Conservation (phyloP, 2,113 vertebrate species). For the Cinclus cinclus region DNA sequence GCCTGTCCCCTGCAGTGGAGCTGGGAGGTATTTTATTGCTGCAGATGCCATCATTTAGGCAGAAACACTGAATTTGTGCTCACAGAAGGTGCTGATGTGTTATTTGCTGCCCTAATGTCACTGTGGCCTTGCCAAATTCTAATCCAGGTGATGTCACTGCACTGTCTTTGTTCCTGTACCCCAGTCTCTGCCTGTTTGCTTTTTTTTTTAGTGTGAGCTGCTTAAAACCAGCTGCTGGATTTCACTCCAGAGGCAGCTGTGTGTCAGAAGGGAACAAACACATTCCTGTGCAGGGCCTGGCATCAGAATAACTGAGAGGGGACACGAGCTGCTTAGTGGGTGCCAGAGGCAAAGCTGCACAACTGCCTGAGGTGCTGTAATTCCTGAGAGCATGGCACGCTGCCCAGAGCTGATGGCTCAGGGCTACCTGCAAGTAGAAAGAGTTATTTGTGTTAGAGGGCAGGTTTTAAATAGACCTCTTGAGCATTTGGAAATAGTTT, state of each 20-base stretch:
- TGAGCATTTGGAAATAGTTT: conserved; percentile 17
- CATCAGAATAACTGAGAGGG: neutral
- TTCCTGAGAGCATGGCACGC: neutral
- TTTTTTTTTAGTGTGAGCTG: neutral
- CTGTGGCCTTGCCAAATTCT: neutral
- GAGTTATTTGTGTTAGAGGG: conserved; percentile 36
- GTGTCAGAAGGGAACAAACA: neutral
- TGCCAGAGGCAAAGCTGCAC: conserved; percentile 28
- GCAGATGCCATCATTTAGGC: neutral
- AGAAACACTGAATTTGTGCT: neutral
- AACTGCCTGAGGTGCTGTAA: conserved; percentile 10
- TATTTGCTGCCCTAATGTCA: neutral
- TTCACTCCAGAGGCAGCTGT: neutral
- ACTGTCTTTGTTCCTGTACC: neutral
- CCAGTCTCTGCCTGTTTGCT: neutral
- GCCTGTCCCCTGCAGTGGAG: neutral
- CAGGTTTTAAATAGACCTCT: conserved; percentile 43
- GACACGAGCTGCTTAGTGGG: neutral
- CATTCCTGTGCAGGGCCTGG: neutral
- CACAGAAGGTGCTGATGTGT: neutral
- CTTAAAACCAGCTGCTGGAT: neutral
- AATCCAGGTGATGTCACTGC: neutral
- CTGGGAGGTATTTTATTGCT: neutral
- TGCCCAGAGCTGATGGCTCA: conserved; percentile 14
- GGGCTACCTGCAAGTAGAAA: conserved; percentile 37